phyloP scores from a whole-genome alignment of 2,888 invertebrate genomes.

The Tipula confusa region DNA sequence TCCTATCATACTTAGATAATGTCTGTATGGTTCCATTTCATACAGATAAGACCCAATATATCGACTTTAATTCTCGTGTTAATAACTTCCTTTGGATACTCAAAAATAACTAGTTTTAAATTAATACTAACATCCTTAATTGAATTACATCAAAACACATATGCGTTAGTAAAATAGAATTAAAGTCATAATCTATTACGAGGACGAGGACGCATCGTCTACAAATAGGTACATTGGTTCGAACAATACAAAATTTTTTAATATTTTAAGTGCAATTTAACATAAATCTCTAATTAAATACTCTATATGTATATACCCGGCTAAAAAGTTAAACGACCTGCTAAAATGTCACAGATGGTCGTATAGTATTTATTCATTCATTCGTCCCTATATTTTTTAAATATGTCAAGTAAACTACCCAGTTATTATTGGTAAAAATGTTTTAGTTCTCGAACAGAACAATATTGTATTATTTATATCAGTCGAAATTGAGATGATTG shows the following conservation, averaged over 20 bases:
- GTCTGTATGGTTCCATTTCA: too few species aligned
- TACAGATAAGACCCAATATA: too few species aligned
- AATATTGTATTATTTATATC: conserved; percentile 14
- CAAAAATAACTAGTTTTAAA: too few species aligned
- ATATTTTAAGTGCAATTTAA: conserved; percentile 28
- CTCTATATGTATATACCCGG: background rate
- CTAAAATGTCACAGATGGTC: conserved; percentile 31
- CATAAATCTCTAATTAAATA: conserved; percentile 25
- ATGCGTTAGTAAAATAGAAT: background rate
- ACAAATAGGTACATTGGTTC: background rate
- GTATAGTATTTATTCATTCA: background rate
- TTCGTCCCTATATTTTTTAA: background rate
- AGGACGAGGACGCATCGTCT: background rate
- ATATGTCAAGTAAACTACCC: background rate
- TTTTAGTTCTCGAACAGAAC: background rate
- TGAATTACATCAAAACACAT: background rate
- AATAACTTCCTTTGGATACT: too few species aligned
- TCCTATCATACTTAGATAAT: too few species aligned
- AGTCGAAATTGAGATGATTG: conserved; percentile 16
- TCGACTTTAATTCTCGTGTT: too few species aligned
- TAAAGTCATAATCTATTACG: background rate
- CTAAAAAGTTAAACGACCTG: conserved; percentile 30
- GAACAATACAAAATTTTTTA: background rate
- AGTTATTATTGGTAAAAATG: conserved; percentile 12
- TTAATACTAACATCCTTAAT: background rate